Base-by-base conservation (phyloP, 2,888 invertebrate species). In the Homarus gammarus region DNA sequence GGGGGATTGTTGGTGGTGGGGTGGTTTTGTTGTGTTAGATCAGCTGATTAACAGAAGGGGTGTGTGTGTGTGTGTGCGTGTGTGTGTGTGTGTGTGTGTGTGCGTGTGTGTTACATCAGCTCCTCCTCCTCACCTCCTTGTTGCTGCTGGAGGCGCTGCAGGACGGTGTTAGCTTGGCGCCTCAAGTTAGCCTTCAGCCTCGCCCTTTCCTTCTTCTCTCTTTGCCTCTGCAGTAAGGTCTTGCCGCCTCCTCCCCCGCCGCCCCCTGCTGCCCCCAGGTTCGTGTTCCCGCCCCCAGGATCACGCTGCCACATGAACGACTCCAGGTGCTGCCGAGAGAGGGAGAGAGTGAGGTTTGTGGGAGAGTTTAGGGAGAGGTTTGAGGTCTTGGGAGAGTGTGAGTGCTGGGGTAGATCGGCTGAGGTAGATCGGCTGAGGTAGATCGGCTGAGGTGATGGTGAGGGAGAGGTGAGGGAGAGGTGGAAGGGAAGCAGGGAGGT, bases 301-400 rank as follows among this genome's bases (percentile, higher is more conserved):
- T 91, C 90, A 12, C 91, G 81, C 61, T 91, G 91, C 91, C 91
- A 91, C 81, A 91, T 81, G 73, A 91, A 91, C n/a, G 91, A 78
- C 72, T 91, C 91, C 31, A 91, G 84, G 68, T 91, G 88, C 91
- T 91, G 83, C 18, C 2, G 15, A 22, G 38, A 40, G 0, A 40
- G 27, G 31, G n/a, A 73, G 1, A 51, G 15, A 10, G 27, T 27
- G 3, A n/a, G 5, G 38, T 73, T 5, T 8, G 33, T 78, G 78
- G 49, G 51, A 2, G 49, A 31, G 49, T 49, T n/a, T n/a, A n/a
- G n/a, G n/a, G n/a, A n/a, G n/a, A n/a, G n/a, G n/a, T n/a, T n/a
- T n/a, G n/a, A n/a, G n/a, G n/a, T n/a, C n/a, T n/a, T n/a, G n/a
- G n/a, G n/a, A n/a, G n/a, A n/a, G n/a, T n/a, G n/a, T n/a, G n/a